Base-by-base conservation (phyloP, 37 sponge, comb jelly and placozoan species). In the Eunapius fragilis region DNA sequence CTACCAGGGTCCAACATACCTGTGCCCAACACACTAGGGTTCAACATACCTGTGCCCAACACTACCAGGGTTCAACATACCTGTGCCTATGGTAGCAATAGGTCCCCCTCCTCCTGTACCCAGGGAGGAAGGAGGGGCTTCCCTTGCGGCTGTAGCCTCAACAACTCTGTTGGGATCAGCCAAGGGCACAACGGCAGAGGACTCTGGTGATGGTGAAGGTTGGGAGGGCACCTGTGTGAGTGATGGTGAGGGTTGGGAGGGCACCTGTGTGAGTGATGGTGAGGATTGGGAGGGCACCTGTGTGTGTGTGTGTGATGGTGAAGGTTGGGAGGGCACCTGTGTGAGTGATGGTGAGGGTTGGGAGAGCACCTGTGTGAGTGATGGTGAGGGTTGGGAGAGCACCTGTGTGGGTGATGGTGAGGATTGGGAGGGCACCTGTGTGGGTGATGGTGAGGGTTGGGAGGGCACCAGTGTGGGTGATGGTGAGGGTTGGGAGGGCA, bases 301-400 rank as follows among this genome's bases (percentile, higher is more conserved):
- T 75, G 33, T 31, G n/a, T n/a, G n/a, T n/a, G n/a, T n/a, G 23
- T 9, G 32, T 75, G n/a, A n/a, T 17, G 83, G 23, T 81, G 81
- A 12, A 12, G 30, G 31, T 6, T 31, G 34, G 33, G 3, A 3
- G 12, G 33, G 3, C 30, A 26, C 33, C 30, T 3, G 75, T 75
- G 35, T 47, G n/a, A n/a, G n/a, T n/a, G n/a, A n/a, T n/a, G n/a
- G n/a, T n/a, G n/a, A n/a, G n/a, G n/a, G n/a, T n/a, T n/a, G n/a
- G n/a, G n/a, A n/a, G n/a, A n/a, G n/a, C n/a, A n/a, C n/a, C n/a
- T n/a, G n/a, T n/a, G n/a, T n/a, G n/a, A n/a, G n/a, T n/a, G n/a
- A n/a, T n/a, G n/a, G n/a, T n/a, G n/a, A n/a, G n/a, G n/a, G n/a
- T n/a, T n/a, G n/a, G n/a, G n/a, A n/a, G n/a, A n/a, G n/a, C n/a